These are phyloP conservation scores for Siphonodentalium dalli DNA, from an alignment of 2,888 invertebrate genomes.

Conservation along the genomic window DNA sequence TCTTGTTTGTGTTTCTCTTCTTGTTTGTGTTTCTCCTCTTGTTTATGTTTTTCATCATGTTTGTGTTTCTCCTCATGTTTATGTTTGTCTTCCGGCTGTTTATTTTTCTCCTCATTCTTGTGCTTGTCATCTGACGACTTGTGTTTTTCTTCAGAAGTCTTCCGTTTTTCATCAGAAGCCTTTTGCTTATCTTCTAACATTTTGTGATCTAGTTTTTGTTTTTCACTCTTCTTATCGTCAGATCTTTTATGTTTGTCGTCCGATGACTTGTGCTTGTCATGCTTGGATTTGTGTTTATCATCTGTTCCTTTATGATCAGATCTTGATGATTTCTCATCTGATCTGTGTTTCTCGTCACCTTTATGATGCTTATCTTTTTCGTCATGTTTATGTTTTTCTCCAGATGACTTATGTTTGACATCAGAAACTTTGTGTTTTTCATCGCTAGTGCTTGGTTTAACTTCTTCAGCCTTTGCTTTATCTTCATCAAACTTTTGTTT, in stretches of 20 bases:
- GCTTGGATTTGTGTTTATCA: conserved; percentile 1
- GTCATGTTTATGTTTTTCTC: conserved; percentile 17
- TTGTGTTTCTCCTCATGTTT: no score
- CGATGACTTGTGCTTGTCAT: no score
- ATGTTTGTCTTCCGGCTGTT: conserved; percentile 2
- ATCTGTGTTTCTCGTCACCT: not conserved
- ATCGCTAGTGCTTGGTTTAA: conserved; percentile 14
- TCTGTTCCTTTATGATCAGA: conserved; percentile 12
- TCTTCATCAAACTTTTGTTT: conserved; percentile 6
- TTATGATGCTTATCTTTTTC: conserved; percentile 20
- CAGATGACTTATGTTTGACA: conserved; percentile 3
- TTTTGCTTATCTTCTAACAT: no score
- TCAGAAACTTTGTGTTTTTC: conserved; percentile 5
- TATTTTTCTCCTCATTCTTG: no score
- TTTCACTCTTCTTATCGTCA: no score
- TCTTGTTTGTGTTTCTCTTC: conserved; percentile 19
- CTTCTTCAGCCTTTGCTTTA: conserved; percentile 18
- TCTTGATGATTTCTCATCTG: conserved; percentile 22
- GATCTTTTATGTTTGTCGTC: no score
- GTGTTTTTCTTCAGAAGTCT: no score
- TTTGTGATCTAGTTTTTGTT: conserved; percentile 16
- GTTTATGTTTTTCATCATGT: no score
- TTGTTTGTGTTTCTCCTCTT: no score
- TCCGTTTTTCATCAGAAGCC: no score
- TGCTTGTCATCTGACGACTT: no score